Base-by-base conservation (phyloP, 2,888 invertebrate genomes). In the Parochlus steinenii region DNA sequence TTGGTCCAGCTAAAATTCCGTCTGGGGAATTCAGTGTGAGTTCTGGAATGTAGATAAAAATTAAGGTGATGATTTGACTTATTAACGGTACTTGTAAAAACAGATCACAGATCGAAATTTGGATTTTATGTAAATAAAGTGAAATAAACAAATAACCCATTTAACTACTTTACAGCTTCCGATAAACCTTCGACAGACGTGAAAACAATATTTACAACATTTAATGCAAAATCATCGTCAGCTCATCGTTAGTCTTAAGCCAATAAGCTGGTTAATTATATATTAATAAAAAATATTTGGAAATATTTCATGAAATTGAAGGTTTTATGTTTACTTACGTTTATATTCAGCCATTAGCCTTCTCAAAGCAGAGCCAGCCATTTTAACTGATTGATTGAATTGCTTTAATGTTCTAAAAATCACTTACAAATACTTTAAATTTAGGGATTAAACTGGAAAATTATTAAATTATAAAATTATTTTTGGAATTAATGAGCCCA, bases 1-100 rank as follows among this genome's bases (percentile, higher is more conserved):
- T 74, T 17, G 97, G 97, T 1, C 97, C 97, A 40, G 98, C 98
- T 41, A 97, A 81, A 39, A 98, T 97, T 30, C 98, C 97, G 65
- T 98, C 89, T 11, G 97, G 95, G 36, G 95, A 93, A 63, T 95
- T 95, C 42, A 90, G 59, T 22, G 92, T 93, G 43, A 98, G 61
- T 60, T 98, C 79, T 70, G 62, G 45, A 63, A 59, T 44, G 43
- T 40, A 40, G 38, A n/a, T n/a, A n/a, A n/a, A n/a, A 22, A 4
- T 18, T 19, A 7, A 2, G 10, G 15, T 31, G 10, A 31, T 10
- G 23, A 31, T 2, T n/a, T n/a, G n/a, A n/a, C n/a, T n/a, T n/a
- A n/a, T n/a, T n/a, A n/a, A n/a, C n/a, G n/a, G n/a, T n/a, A n/a
- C n/a, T n/a, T 24, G 5, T 5, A 24, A 6, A 15, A 24, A 15